Percentiles rank a stretch among this genome's conserved stretches.
These are phyloP conservation scores for Lymantria monacha DNA, from an alignment of 2,888 invertebrate genomes.

Conservation along the genomic window DNA sequence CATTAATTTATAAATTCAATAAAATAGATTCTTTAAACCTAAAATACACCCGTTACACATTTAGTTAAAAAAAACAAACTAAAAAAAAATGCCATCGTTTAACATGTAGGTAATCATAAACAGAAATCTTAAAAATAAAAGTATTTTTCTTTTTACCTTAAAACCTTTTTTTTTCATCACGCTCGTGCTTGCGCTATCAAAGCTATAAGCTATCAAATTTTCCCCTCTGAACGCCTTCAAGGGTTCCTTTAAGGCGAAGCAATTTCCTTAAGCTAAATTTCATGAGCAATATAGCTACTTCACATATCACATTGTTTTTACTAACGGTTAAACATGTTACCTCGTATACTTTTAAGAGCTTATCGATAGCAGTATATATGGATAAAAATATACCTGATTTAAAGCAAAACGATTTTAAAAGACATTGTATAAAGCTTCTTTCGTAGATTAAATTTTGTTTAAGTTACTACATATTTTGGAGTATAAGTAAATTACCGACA, in stretches of 20 bases:
- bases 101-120: no score
- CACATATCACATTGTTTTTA: conserved; percentile 64
- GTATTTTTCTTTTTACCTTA: conserved; percentile 30
- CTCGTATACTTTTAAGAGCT: conserved; percentile 44
- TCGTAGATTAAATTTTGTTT: no score
- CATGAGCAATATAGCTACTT: conserved; percentile 70
- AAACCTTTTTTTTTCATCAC: conserved; percentile 50
- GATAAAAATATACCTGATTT: conserved; percentile 7
- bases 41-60: no score
- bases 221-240: conserved; percentile 60
- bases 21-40: no score
- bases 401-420: not conserved
- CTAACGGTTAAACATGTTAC: conserved; percentile 50
- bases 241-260: conserved; percentile 63
- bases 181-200: conserved; percentile 54
- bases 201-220: conserved; percentile 75
- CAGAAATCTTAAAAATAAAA: conserved; percentile 10
- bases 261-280: conserved; percentile 79
- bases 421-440: no score
- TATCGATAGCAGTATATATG: conserved; percentile 20
- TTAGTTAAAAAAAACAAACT: no score
- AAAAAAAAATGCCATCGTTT: no score
- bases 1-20: no score
- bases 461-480: no score
- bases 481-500: no score